Conservation (phyloP, 2,113 vertebrate genomes). For the Pachycephala philippinensis region DNA sequence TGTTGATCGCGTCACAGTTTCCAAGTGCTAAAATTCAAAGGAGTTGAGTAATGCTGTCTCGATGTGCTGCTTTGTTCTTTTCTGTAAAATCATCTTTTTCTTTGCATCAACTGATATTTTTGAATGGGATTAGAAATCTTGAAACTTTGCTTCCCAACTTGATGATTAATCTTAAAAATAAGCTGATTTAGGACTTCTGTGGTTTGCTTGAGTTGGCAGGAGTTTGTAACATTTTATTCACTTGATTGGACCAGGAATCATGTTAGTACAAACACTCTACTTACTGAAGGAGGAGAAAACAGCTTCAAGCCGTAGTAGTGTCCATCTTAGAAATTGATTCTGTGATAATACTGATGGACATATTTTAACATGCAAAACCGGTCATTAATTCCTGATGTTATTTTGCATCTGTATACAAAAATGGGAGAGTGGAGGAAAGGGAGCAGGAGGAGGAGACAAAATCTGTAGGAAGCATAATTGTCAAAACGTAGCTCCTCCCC, state of each 20-base stretch:
- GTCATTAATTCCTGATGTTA: neutral
- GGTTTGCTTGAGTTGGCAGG: neutral
- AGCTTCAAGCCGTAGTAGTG: neutral
- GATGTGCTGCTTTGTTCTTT: neutral
- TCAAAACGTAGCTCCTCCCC: neutral
- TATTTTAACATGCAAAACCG: neutral
- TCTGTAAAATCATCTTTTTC: neutral
- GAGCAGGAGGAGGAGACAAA: neutral
- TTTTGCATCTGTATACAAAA: neutral
- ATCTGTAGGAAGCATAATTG: neutral
- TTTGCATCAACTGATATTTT: neutral
- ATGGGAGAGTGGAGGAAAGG: neutral
- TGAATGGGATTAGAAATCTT: neutral
- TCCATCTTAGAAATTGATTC: neutral
- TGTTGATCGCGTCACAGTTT: neutral
- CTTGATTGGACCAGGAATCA: neutral
- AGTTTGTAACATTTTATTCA: neutral
- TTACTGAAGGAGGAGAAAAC: neutral
- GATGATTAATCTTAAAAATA: neutral
- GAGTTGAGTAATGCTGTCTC: neutral
- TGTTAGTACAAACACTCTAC: neutral
- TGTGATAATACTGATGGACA: fast-evolving
- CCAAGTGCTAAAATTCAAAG: neutral
- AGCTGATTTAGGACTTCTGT: neutral
- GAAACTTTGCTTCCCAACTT: neutral